phyloP scores from a whole-genome alignment of 2,797 vertebrate species.

The Mormyrops attenuatus region DNA sequence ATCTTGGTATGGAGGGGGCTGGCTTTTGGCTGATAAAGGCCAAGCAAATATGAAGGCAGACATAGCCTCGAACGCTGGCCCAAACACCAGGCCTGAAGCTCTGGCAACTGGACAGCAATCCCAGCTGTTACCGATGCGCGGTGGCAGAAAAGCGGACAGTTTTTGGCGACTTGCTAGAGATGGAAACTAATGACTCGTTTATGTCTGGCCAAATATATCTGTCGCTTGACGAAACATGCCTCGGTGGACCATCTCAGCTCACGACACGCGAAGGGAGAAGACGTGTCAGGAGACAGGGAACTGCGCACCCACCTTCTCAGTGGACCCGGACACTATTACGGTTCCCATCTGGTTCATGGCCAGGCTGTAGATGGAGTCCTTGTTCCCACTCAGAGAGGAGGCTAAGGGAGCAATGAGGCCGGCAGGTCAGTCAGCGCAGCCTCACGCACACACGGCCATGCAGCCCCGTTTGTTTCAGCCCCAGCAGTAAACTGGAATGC shows the following conservation, averaged over 20 bases:
- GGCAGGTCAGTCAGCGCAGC: neutral
- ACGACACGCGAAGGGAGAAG: neutral
- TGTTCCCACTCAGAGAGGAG: slow-evolving; percentile 96
- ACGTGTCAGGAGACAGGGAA: neutral
- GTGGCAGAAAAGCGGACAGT: neutral
- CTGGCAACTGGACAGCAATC: neutral
- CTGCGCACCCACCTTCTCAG: slow-evolving; percentile 81
- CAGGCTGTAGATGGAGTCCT: slow-evolving; percentile 98
- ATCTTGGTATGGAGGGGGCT: neutral
- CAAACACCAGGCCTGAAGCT: neutral
- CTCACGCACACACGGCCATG: neutral
- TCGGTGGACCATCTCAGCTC: neutral
- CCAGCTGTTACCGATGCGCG: neutral
- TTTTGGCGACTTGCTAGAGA: neutral
- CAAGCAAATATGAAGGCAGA: neutral
- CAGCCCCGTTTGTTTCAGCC: neutral
- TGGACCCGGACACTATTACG: slow-evolving; percentile 96
- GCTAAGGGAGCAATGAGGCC: slow-evolving; percentile 58
- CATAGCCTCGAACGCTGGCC: neutral
- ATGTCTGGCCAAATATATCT: neutral
- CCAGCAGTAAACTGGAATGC: neutral
- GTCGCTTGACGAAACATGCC: neutral
- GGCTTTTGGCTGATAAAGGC: neutral
- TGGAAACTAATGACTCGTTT: neutral
- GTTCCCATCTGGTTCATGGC: slow-evolving; percentile 99